These are phyloP conservation scores for Beris chalybata DNA, from an alignment of 2,888 invertebrate genomes.

Conservation along the genomic window DNA sequence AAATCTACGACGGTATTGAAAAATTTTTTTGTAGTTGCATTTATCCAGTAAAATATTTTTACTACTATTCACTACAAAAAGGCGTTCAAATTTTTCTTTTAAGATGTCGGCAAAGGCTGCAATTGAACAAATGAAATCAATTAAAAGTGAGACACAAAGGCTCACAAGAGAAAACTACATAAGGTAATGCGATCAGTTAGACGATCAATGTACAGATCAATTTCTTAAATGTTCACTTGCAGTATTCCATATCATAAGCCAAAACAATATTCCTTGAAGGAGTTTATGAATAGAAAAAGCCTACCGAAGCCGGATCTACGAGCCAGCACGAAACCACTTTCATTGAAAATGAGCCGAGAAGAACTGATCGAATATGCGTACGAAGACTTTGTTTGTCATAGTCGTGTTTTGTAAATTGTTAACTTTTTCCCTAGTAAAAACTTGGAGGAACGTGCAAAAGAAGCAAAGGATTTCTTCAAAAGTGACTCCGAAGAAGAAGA, in stretches of 20 bases:
- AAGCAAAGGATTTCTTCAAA: constrained; percentile 74
- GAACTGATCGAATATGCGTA: constrained; percentile 69
- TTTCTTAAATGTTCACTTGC: not conserved
- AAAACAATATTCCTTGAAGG: constrained; percentile 75
- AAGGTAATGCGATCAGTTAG: constrained; percentile 40
- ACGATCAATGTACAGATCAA: not conserved
- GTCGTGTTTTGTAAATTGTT: too few species aligned
- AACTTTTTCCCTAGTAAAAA: constrained; percentile 60
- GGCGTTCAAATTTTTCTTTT: too few species aligned
- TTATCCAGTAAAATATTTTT: too few species aligned
- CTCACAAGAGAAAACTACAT: constrained; percentile 75
- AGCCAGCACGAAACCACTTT: constrained; percentile 38
- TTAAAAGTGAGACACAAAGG: constrained; percentile 83
- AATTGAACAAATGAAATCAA: constrained; percentile 70
- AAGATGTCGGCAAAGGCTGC: constrained; percentile 71
- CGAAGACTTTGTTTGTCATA: constrained; percentile 42
- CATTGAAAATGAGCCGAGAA: constrained; percentile 68
- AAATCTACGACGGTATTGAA: too few species aligned
- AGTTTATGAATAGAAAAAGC: constrained; percentile 65
- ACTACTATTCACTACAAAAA: too few species aligned
- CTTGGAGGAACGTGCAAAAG: constrained; percentile 72
- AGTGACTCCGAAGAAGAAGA: constrained; percentile 58
- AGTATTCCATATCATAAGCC: constrained; percentile 86
- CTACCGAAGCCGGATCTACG: constrained; percentile 41
- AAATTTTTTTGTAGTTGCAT: too few species aligned